phyloP scores from a whole-genome alignment of 2,888 invertebrate genomes.

The Himalopsyche japonica region DNA sequence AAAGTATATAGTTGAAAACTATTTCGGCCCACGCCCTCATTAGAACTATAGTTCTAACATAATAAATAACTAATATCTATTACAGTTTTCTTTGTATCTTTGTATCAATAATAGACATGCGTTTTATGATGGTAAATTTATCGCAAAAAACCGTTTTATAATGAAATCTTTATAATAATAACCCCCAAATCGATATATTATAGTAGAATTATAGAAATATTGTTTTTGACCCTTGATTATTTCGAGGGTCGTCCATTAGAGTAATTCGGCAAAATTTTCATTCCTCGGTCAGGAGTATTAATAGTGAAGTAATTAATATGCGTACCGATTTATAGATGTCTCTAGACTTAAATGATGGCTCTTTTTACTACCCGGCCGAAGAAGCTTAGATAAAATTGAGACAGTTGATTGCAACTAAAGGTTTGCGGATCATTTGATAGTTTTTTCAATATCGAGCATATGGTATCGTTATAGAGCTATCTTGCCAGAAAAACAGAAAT shows the following conservation, averaged over 20 bases:
- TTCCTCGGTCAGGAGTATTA: background rate
- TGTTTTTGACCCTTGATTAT: background rate
- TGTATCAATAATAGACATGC: too few species aligned
- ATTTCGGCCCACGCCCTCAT: too few species aligned
- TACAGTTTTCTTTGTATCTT: too few species aligned
- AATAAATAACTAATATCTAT: too few species aligned
- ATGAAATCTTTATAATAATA: too few species aligned
- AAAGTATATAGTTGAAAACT: too few species aligned
- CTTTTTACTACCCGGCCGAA: background rate
- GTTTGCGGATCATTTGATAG: background rate
- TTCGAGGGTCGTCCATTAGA: background rate
- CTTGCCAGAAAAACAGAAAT: too few species aligned
- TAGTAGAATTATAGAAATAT: background rate
- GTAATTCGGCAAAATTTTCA: background rate
- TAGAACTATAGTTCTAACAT: too few species aligned
- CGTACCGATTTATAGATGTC: background rate
- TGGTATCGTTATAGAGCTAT: too few species aligned
- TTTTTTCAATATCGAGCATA: background rate
- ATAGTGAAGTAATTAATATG: background rate
- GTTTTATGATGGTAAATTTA: too few species aligned
- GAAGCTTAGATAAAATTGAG: background rate
- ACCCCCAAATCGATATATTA: background rate
- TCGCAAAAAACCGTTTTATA: too few species aligned
- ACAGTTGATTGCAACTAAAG: background rate
- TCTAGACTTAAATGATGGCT: background rate